Conservation (phyloP, 2,113 vertebrate genomes). For the Condylura cristata region DNA sequence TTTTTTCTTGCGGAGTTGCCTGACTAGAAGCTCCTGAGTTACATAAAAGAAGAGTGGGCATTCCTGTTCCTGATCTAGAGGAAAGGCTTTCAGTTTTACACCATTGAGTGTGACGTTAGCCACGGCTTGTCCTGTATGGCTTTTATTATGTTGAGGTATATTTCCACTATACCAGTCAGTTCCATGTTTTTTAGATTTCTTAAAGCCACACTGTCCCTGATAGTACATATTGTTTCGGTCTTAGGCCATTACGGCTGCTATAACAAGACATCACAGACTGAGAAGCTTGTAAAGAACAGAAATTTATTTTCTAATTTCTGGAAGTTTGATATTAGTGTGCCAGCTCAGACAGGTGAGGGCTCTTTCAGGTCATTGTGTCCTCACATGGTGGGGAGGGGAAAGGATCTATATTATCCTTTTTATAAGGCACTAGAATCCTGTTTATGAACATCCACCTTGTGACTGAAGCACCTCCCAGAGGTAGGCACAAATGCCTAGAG, state of each 20-base stretch:
- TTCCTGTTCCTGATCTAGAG: neutral
- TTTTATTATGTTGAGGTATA: neutral
- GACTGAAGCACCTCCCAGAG: neutral
- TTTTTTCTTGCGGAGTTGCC: neutral
- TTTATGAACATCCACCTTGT: neutral
- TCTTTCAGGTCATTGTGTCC: neutral
- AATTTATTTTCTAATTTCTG: neutral
- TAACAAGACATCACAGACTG: neutral
- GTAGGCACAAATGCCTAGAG: neutral
- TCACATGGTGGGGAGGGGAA: neutral
- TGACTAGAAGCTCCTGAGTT: neutral
- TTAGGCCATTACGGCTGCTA: neutral
- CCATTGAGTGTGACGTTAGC: no score
- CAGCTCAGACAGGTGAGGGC: neutral
- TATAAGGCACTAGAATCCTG: neutral
- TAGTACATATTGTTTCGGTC: neutral
- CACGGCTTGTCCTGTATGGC: neutral
- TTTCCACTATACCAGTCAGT: neutral
- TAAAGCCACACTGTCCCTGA: neutral
- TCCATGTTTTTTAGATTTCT: neutral
- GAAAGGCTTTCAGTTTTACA: neutral
- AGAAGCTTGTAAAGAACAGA: neutral
- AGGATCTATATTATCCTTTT: no score
- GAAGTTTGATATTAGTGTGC: neutral
- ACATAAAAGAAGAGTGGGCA: neutral